These are phyloP conservation scores for Xanthia icteritia DNA, from an alignment of 2,888 invertebrate species.

Conservation along the genomic window DNA sequence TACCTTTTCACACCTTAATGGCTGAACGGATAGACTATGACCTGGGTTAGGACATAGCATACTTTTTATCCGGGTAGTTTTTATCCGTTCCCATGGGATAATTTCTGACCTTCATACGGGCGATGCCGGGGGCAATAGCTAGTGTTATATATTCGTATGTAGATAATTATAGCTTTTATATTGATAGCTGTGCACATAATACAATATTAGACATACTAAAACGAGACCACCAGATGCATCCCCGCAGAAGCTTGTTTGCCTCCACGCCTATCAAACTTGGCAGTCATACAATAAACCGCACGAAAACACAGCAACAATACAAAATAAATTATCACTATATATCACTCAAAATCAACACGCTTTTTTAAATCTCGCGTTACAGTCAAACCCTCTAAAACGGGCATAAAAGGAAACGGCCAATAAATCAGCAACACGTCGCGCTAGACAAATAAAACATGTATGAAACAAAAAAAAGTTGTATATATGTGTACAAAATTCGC, in stretches of 20 bases:
- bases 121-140: neutral
- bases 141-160: neutral
- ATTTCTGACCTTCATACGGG: neutral
- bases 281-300: constrained; percentile 47
- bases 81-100: neutral
- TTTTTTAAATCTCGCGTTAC: constrained; percentile 81
- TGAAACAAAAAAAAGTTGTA: constrained; percentile 79
- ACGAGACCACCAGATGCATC: constrained; percentile 38
- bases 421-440: constrained; percentile 83
- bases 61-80: neutral
- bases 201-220: neutral
- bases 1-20: neutral
- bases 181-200: constrained; percentile 22
- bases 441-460: constrained; percentile 87
- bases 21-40: neutral
- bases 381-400: constrained; percentile 82
- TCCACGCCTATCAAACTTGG: constrained; percentile 62
- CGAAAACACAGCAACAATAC: constrained; percentile 69
- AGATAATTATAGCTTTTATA: neutral
- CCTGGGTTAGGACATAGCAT: neutral
- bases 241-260: constrained; percentile 45
- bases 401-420: constrained; percentile 83
- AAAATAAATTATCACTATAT: constrained; percentile 76
- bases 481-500: constrained; percentile 83
- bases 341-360: constrained; percentile 78